Conservation (phyloP, 2,113 vertebrate species). For the Cryptomyrus ogoouensis region DNA sequence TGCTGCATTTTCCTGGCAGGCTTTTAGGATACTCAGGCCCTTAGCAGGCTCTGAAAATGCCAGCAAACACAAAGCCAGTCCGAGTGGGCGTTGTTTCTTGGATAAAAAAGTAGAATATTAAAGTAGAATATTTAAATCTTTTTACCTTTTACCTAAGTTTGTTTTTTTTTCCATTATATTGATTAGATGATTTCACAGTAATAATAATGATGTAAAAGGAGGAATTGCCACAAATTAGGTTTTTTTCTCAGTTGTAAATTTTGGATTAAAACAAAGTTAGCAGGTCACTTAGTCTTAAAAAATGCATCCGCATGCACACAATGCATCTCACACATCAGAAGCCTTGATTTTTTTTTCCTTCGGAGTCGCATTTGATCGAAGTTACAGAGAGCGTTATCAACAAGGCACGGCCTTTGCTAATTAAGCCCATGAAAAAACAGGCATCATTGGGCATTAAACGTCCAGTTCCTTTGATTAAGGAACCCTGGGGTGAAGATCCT, state of each 20-base stretch:
- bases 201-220: background rate
- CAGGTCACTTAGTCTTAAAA: background rate
- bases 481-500: background rate
- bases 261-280: background rate
- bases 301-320: background rate
- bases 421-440: constrained; percentile 12
- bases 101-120: background rate
- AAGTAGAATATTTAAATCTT: background rate
- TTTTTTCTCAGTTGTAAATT: background rate
- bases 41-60: background rate
- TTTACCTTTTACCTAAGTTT: background rate
- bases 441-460: background rate
- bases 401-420: background rate
- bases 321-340: background rate
- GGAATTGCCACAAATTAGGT: background rate
- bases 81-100: background rate
- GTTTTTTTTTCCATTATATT: background rate
- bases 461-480: constrained; percentile 16
- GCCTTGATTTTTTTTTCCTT: background rate
- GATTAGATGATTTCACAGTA: background rate
- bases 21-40: background rate
- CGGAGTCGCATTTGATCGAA: background rate
- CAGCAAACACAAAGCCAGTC: background rate
- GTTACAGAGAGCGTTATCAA: constrained; percentile 9
- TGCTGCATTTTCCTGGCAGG: background rate